These are phyloP conservation scores for Bos javanicus DNA, from an alignment of 2,113 vertebrate species.

Conservation along the genomic window DNA sequence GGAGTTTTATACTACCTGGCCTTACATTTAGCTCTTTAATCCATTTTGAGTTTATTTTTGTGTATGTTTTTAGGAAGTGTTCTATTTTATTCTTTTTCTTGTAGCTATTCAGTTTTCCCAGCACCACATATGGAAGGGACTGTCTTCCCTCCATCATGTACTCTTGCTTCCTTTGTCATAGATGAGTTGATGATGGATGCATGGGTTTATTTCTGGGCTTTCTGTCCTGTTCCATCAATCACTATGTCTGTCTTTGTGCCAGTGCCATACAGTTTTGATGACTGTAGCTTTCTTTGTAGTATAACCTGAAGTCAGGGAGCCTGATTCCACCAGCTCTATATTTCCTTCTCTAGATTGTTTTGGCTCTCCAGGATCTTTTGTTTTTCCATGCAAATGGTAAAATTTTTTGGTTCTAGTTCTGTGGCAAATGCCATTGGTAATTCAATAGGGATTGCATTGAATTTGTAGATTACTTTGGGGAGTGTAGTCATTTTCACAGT, in stretches of 20 bases:
- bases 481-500: background rate
- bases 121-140: background rate
- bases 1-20: background rate
- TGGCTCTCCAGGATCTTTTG: background rate
- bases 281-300: background rate
- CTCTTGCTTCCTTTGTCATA: background rate
- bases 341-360: background rate
- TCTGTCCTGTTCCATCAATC: background rate
- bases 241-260: background rate
- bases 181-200: background rate
- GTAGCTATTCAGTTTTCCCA: background rate
- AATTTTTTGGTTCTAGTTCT: background rate
- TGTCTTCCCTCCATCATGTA: background rate
- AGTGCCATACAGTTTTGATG: background rate
- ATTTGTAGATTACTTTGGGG: background rate
- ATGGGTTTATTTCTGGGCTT: background rate
- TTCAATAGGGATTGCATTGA: background rate
- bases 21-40: background rate
- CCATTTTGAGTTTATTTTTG: background rate
- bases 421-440: background rate
- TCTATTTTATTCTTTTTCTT: background rate
- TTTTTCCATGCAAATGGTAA: background rate
- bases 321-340: background rate
- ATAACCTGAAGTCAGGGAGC: background rate
- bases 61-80: background rate